Evolutionary conservation across 2,113 vertebrate species (phyloP).

Genomic region (Pardalotus punctatus): DNA sequence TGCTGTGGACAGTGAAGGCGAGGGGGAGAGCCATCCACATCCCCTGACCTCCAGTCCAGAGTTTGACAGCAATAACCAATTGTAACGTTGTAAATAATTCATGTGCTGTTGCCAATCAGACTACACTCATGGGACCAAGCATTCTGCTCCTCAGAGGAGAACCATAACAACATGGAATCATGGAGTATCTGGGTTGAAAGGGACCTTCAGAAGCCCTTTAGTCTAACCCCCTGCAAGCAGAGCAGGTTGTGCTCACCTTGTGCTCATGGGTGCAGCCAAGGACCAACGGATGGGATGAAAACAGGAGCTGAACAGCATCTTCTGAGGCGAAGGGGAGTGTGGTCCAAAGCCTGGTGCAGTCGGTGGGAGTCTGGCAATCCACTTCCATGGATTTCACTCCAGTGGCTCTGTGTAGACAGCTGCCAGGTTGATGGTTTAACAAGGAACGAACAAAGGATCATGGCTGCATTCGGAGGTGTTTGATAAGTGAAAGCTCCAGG

Average conservation of each 20-base stretch:
- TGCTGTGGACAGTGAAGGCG: neutral
- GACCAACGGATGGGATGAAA: fast-evolving
- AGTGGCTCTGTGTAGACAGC: neutral
- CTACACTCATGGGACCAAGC: fast-evolving
- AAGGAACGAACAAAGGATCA: neutral
- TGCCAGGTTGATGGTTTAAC: neutral
- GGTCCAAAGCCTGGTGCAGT: neutral
- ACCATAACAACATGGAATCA: too few relatives aligned
- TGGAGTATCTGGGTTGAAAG: neutral
- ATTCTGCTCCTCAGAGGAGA: neutral
- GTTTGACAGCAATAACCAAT: neutral
- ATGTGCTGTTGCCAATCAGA: neutral
- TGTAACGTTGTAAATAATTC: neutral
- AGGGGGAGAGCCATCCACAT: neutral
- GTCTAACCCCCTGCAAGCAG: neutral
- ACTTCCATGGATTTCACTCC: neutral
- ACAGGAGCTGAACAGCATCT: fast-evolving
- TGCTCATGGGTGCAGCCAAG: fast-evolving
- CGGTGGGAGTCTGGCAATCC: fast-evolving
- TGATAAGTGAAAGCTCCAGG: neutral
- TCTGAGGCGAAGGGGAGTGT: neutral
- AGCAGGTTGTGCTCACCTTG: neutral
- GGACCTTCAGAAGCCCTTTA: neutral
- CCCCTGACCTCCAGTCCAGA: neutral
- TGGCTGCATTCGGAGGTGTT: neutral